These are phyloP conservation scores for Nipponia nippon DNA, from an alignment of 2,113 vertebrate genomes.

Conservation along the genomic window DNA sequence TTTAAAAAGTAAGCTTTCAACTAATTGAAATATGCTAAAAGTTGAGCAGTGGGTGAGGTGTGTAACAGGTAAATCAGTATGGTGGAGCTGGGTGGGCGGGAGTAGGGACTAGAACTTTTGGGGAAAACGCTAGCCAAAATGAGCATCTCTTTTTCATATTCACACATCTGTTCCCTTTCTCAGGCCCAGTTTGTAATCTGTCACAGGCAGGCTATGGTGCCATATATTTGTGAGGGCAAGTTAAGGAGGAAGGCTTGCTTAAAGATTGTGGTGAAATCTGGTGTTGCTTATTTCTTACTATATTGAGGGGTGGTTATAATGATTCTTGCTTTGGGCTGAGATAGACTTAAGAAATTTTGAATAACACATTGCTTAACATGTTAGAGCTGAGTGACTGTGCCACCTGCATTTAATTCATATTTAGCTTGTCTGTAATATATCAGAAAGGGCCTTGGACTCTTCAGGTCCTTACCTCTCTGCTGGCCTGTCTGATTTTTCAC, in stretches of 20 bases:
- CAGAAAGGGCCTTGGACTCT: neutral
- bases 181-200: neutral
- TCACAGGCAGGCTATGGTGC: neutral
- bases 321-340: neutral
- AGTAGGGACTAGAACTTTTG: neutral
- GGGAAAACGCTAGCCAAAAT: neutral
- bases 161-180: neutral
- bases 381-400: neutral
- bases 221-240: neutral
- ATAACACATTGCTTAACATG: neutral
- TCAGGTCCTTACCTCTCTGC: neutral
- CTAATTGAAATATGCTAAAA: constrained; percentile 63
- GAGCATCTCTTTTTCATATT: neutral
- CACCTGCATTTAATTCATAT: neutral
- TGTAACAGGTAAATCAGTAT: constrained; percentile 26
- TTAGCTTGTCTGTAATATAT: neutral
- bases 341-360: neutral
- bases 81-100: neutral
- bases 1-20: constrained; percentile 69
- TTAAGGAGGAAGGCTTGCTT: neutral
- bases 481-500: neutral
- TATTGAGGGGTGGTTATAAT: neutral
- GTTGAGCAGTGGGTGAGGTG: constrained; percentile 35
- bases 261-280: neutral
- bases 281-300: neutral